Base-by-base conservation (phyloP, 2,797 vertebrate species). In the Zenarchopterus dispar region DNA sequence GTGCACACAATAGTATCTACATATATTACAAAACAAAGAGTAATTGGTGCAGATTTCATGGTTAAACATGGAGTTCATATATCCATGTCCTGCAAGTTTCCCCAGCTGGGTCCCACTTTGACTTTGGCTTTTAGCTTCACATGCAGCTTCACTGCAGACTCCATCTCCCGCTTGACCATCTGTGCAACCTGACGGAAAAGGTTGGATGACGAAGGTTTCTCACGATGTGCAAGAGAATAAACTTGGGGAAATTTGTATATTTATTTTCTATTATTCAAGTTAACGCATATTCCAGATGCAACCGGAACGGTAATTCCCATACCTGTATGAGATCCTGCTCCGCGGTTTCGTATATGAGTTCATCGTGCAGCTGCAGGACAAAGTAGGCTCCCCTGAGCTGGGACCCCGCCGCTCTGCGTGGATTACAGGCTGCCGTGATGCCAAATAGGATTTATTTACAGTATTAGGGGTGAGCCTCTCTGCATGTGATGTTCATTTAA, bases 131-230 rank as follows among this genome's bases (percentile, higher is more conserved):
- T 91, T 5, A 99, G 92, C 51, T 94, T 97, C 41, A 98, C 97
- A 0, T 94, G 95, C 39, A 99, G 92, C 70, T 96, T 95, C 28
- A 97, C 75, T 16, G 94, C 95, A 0, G 89, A 91, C 87, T 98
- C 98, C 97, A 99, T 99, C 93, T 98, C 97, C 1, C 91, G 89
- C 89, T 98, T 98, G 69, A 99, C 93, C 6, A 97, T 96, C 84
- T 97, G 97, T 82, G 97, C 96, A 0, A 99, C 96, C 97, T 99
- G 74, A 60, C n/a, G 53, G 45, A 56, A 16, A 33, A 51, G 66
- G 7, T 28, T 28, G 28, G 28, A 28, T 28, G 28, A 28, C 28
- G 54, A 46, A 52, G 7, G 2, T 17, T 17, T 8, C n/a, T 18
- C 11, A 19, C 9, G 3, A 31, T 28, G 26, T 1, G 17, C 8